These are phyloP conservation scores for Anneissia japonica DNA, from an alignment of 35 echinoderm and acorn worm genomes.

Conservation along the genomic window DNA sequence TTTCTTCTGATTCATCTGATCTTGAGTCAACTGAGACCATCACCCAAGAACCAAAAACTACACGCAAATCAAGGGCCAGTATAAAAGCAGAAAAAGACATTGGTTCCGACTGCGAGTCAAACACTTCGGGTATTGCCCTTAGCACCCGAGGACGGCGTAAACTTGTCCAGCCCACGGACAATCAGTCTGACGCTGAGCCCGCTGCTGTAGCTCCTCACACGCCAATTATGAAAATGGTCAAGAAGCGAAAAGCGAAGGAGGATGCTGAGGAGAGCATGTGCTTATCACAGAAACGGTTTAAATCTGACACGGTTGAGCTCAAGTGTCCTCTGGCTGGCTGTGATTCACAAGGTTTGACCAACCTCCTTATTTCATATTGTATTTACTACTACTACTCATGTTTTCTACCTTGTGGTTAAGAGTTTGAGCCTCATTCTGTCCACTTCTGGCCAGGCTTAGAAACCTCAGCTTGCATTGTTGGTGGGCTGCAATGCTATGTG, in stretches of 20 bases:
- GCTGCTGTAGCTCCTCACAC: background rate
- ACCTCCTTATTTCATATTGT: too few relatives aligned
- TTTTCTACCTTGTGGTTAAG: too few relatives aligned
- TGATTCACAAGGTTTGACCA: slow-evolving; percentile 75
- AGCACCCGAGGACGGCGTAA: background rate
- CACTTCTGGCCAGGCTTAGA: too few relatives aligned
- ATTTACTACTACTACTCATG: too few relatives aligned
- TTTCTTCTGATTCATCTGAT: background rate
- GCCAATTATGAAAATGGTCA: background rate
- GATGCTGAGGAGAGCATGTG: background rate
- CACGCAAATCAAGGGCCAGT: background rate
- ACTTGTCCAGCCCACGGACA: background rate
- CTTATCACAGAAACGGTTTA: slow-evolving; percentile 10
- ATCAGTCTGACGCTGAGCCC: background rate
- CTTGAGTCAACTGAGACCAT: background rate
- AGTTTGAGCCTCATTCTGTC: too few relatives aligned
- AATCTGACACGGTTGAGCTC: slow-evolving; percentile 64
- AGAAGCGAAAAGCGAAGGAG: background rate
- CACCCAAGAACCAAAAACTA: background rate
- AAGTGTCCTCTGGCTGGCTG: slow-evolving; percentile 88
- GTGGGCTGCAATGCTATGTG: too few relatives aligned
- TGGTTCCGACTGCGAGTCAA: background rate
- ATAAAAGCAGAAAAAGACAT: background rate
- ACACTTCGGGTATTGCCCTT: background rate
- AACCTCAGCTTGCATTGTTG: too few relatives aligned